A percentile compares a stretch with the other conserved stretches of the same genome.
phyloP scores from a whole-genome alignment of 2,797 vertebrate species.

The Bryconaethiops microstoma region DNA sequence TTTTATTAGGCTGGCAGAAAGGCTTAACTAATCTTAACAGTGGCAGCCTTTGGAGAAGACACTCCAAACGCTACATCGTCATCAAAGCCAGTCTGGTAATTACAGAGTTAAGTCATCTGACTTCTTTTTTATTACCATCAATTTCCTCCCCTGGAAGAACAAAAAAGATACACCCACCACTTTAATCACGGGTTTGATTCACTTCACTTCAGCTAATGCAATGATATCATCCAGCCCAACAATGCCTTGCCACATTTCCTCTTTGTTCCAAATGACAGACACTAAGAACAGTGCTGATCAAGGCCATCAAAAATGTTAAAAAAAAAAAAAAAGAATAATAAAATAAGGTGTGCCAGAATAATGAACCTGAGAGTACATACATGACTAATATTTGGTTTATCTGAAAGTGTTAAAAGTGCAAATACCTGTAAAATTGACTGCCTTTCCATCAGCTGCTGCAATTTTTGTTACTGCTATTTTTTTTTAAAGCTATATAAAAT shows the following conservation, averaged over 20 bases:
- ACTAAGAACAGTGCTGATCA: constrained; percentile 52
- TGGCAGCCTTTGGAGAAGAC: constrained; percentile 56
- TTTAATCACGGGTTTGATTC: constrained; percentile 93
- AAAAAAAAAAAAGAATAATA: neutral
- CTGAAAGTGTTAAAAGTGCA: constrained; percentile 21
- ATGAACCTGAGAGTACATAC: constrained; percentile 25
- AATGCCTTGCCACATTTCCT: constrained; percentile 52
- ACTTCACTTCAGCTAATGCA: constrained; percentile 81
- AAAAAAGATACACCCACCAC: constrained; percentile 85
- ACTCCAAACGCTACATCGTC: constrained; percentile 66
- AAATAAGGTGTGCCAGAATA: constrained; percentile 19
- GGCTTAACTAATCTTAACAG: constrained; percentile 53
- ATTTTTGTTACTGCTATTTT: neutral
- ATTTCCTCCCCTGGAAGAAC: constrained; percentile 85
- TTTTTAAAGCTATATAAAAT: neutral
- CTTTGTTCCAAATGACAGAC: constrained; percentile 60
- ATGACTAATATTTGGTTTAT: constrained; percentile 29
- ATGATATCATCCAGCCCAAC: constrained; percentile 81
- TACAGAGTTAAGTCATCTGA: constrained; percentile 82
- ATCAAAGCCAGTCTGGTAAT: constrained; percentile 79
- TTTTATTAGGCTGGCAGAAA: constrained; percentile 39
- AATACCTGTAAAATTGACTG: constrained; percentile 1
- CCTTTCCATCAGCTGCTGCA: neutral
- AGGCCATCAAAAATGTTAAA: constrained; percentile 38
- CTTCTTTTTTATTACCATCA: constrained; percentile 93